phyloP scores from a whole-genome alignment of 2,888 invertebrate genomes.

The Nomada fabriciana region DNA sequence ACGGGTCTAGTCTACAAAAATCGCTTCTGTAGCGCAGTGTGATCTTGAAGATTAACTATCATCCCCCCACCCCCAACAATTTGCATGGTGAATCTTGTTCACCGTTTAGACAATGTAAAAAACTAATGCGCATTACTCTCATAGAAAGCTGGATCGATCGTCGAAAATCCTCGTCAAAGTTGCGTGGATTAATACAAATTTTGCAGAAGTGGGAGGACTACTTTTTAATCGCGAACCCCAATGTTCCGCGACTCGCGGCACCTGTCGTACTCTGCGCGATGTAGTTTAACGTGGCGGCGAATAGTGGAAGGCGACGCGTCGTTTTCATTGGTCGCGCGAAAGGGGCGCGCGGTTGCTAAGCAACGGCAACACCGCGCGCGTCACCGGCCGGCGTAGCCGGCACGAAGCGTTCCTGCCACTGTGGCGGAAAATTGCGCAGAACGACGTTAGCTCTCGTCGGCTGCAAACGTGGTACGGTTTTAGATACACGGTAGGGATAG shows the following conservation, averaged over 20 bases:
- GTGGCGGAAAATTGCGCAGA: slow-evolving; percentile 70
- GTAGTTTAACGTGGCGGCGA: slow-evolving; percentile 42
- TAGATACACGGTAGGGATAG: slow-evolving; percentile 39
- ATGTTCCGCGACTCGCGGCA: slow-evolving; percentile 57
- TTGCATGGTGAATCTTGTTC: background rate
- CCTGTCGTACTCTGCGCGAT: slow-evolving; percentile 64
- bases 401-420: slow-evolving; percentile 56
- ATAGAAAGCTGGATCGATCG: slow-evolving; percentile 25
- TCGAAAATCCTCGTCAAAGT: slow-evolving; percentile 32
- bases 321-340: slow-evolving; percentile 56
- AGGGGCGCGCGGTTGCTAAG: slow-evolving; percentile 76
- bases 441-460: slow-evolving; percentile 77
- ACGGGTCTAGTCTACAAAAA: background rate
- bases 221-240: slow-evolving; percentile 59
- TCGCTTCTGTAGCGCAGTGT: too few species aligned
- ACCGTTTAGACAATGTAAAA: background rate
- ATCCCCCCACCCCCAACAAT: background rate
- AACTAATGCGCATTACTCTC: background rate
- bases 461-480: slow-evolving; percentile 68
- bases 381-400: slow-evolving; percentile 75
- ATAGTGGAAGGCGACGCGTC: slow-evolving; percentile 16
- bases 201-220: slow-evolving; percentile 44
- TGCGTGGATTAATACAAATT: slow-evolving; percentile 39
- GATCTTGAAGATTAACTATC: background rate
- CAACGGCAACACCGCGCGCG: slow-evolving; percentile 77